Evolutionary conservation across 2,888 invertebrate species (phyloP), one percentile per base, ranked within the genome.

Genomic region (Dasypogon diadema): DNA sequence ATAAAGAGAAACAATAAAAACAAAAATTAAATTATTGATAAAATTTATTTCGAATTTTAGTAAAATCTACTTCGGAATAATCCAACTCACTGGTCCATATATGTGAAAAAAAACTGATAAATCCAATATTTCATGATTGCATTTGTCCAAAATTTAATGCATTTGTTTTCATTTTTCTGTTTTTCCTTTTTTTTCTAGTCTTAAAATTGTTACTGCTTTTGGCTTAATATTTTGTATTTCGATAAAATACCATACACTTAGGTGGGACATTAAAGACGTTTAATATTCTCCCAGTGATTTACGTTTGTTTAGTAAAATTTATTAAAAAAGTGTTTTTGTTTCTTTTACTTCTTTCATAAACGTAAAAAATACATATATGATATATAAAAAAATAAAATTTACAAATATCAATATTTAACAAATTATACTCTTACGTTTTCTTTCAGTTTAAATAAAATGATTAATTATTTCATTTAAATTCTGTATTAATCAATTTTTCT

Each of bases 351-450:
- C 5, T 6, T 6, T 26, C 10, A 30, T 26, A 56, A 56, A 56
- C 30, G 56, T 22, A 14, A 56, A 26, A 56, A 24, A 26, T 8
- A 56, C 6, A 2, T n/a, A 16, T 55, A 8, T 55, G 55, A 8
- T 26, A 30, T 70, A 54, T 70, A 70, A 54, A 54, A 70, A 70
- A 70, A 54, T 70, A 70, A 70, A 70, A 70, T 70, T 70, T 30
- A 60, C 48, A 65, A 65, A 65, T 65, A 22, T 54, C 51, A 70
- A 70, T 51, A 70, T 70, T 30, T 34, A 70, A 30, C 70, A 70
- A 70, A 70, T 70, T 8, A 56, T 1, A 18, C 10, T n/a, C 14
- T 34, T 70, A 30, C 30, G 18, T 70, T 54, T 30, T 26, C 2
- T 30, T 26, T 14, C 5, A 18, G 16, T 6, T 56, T 51, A 16